phyloP scores from a whole-genome alignment of 2,797 vertebrate species.

The Rachycentron canadum region DNA sequence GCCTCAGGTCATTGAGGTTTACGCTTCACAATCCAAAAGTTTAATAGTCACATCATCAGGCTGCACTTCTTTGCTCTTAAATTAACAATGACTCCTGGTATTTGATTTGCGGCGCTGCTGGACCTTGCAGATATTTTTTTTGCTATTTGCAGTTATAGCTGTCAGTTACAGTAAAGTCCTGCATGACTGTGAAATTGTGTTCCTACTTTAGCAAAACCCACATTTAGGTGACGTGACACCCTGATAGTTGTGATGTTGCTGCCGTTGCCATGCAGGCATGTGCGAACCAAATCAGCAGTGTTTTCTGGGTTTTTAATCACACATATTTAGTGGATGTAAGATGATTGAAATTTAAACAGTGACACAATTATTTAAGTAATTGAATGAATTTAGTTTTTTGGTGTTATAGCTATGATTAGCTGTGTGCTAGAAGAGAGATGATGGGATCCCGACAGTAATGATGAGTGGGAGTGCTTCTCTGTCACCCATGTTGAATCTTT shows the following conservation, averaged over 20 bases:
- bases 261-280: conserved; percentile 8
- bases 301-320: conserved; percentile 18
- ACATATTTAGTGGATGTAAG: not conserved
- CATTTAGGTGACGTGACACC: conserved; percentile 20
- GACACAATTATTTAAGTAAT: conserved; percentile 21
- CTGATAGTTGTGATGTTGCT: conserved; percentile 5
- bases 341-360: conserved; percentile 21
- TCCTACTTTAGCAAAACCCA: not conserved
- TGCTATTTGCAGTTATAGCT: conserved; percentile 2
- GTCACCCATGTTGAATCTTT: conserved; percentile 60
- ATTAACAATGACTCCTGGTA: not conserved
- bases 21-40: not conserved
- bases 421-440: conserved; percentile 27
- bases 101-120: not conserved
- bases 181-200: not conserved
- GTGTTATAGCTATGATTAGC: not conserved
- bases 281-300: not conserved
- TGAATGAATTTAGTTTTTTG: conserved; percentile 24
- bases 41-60: not conserved
- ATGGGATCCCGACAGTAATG: conserved; percentile 54
- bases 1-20: not conserved
- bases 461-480: conserved; percentile 59
- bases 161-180: conserved; percentile 13
- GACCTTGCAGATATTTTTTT: conserved; percentile 5
- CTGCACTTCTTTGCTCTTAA: not conserved